Percentiles rank a stretch among this genome's conserved stretches.
phyloP scores from a whole-genome alignment of 2,888 invertebrate genomes.

The Poecilobothrus nobilitatus region DNA sequence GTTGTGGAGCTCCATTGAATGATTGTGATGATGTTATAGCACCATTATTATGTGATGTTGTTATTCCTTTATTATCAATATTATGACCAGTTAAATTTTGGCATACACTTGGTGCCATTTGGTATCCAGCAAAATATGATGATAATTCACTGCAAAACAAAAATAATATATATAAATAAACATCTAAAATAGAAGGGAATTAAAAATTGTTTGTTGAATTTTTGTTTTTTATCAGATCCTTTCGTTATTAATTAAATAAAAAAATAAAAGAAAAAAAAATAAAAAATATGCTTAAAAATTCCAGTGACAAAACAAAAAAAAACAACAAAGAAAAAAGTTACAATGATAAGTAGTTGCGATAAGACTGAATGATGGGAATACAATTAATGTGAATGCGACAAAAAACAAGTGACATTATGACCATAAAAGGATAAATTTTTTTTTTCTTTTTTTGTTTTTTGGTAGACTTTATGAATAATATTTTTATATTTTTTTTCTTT shows the following conservation, averaged over 20 bases:
- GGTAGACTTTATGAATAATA: no score
- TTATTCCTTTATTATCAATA: neutral
- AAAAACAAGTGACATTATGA: no score
- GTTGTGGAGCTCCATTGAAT: neutral
- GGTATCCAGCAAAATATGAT: conserved; percentile 41
- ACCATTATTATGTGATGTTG: neutral
- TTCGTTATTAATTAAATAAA: neutral
- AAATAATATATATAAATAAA: neutral
- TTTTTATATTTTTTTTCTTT: no score
- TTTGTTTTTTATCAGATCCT: neutral
- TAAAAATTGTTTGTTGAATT: neutral
- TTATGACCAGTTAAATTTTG: conserved; percentile 34
- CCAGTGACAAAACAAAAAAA: no score
- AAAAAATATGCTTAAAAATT: no score
- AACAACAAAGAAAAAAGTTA: no score
- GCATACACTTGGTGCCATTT: conserved; percentile 48
- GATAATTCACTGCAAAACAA: conserved; percentile 43
- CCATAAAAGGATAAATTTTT: no score
- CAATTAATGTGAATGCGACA: no score
- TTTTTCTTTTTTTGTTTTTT: no score
- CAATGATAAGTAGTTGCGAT: no score
- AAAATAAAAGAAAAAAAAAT: no score
- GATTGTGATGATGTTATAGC: neutral
- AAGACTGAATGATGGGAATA: no score
- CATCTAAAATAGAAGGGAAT: neutral